These are phyloP conservation scores for Anseranas semipalmata DNA, from an alignment of 2,113 vertebrate species.

Conservation along the genomic window DNA sequence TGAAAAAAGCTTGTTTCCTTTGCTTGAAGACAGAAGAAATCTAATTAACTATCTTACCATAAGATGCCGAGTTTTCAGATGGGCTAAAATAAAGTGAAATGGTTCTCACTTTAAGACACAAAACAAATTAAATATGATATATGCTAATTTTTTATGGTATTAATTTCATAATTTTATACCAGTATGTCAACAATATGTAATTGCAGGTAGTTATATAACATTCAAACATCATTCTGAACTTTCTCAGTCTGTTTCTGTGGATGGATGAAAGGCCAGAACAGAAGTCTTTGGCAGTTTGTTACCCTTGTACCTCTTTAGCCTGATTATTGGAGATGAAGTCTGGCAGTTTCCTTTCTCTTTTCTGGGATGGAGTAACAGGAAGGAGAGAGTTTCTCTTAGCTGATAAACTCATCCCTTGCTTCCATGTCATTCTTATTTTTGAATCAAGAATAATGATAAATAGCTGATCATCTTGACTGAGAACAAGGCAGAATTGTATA, in stretches of 20 bases:
- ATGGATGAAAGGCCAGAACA: neutral
- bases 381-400: neutral
- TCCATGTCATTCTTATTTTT: neutral
- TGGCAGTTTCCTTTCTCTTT: neutral
- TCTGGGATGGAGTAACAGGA: neutral
- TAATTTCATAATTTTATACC: neutral
- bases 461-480: neutral
- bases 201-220: neutral
- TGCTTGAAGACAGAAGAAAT: neutral
- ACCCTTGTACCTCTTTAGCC: neutral
- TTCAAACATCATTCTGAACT: neutral
- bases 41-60: neutral
- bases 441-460: neutral
- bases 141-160: neutral
- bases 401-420: neutral
- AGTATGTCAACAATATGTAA: neutral
- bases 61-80: neutral
- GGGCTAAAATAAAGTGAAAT: neutral
- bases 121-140: rapidly evolving
- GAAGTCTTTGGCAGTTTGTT: neutral
- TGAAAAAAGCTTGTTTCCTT: neutral
- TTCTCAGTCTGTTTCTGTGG: neutral
- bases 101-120: neutral
- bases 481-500: neutral
- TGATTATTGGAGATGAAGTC: neutral